Evolutionary conservation across 2,113 vertebrate genomes (phyloP).

Genomic region (Silurus meridionalis): DNA sequence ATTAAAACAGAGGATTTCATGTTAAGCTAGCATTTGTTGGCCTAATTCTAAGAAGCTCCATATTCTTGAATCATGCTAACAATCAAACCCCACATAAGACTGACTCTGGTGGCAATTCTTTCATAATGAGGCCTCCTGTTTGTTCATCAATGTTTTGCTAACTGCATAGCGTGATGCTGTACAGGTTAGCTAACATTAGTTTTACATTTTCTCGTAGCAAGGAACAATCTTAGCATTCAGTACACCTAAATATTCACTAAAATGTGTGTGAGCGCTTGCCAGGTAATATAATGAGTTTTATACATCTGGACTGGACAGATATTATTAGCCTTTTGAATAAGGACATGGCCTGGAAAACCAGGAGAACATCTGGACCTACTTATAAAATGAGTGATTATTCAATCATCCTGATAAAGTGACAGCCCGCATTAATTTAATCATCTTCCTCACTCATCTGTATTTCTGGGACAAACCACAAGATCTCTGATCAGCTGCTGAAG

Average conservation of each 20-base stretch:
- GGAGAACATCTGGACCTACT: not conserved
- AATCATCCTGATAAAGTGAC: not conserved
- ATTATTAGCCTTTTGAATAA: not conserved
- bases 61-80: not conserved
- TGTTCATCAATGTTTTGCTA: not conserved
- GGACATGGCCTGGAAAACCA: not conserved
- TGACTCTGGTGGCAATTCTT: not conserved
- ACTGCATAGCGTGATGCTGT: not conserved
- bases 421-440: not conserved
- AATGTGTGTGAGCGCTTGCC: too few species aligned
- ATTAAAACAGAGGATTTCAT: not conserved
- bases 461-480: too few species aligned
- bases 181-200: not conserved
- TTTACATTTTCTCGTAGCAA: not conserved
- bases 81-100: not conserved
- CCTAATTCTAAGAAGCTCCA: not conserved
- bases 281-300: not conserved
- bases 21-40: not conserved
- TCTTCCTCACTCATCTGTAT: too few species aligned
- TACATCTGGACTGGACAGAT: not conserved
- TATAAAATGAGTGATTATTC: not conserved
- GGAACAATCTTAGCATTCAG: too few species aligned
- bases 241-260: too few species aligned
- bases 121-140: not conserved
- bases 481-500: too few species aligned